Percentiles rank a stretch among this genome's conserved stretches.
Conservation (phyloP, 2,888 invertebrate genomes). For the Ophonus ardosiacus region DNA sequence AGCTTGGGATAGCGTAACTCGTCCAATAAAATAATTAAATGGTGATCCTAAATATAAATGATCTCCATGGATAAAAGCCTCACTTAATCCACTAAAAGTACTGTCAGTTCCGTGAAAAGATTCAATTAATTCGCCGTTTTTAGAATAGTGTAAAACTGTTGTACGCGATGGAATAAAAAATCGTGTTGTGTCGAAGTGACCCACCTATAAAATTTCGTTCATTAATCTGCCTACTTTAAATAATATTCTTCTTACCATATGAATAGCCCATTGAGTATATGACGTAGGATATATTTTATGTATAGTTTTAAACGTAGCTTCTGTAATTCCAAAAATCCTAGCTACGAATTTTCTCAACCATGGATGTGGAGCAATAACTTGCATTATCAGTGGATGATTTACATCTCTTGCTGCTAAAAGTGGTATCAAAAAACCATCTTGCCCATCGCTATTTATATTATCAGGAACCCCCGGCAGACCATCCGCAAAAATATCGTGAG, state of each 20-base stretch:
- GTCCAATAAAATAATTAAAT: constrained; percentile 81
- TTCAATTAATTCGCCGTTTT: constrained; percentile 85
- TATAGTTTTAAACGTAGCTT: constrained; percentile 81
- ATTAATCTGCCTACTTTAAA: background rate
- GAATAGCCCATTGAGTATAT: constrained; percentile 80
- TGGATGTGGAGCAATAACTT: constrained; percentile 81
- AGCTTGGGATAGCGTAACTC: constrained; percentile 79
- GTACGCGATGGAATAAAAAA: constrained; percentile 75
- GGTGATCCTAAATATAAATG: constrained; percentile 84
- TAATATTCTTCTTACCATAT: constrained; percentile 76
- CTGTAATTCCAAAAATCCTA: constrained; percentile 79
- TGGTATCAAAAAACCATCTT: constrained; percentile 83
- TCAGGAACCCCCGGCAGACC: constrained; percentile 88
- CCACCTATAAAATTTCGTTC: constrained; percentile 76
- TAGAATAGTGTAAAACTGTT: constrained; percentile 83
- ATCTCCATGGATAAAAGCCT: constrained; percentile 82
- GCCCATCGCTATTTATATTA: constrained; percentile 78
- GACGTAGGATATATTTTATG: constrained; percentile 83
- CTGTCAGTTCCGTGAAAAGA: constrained; percentile 82
- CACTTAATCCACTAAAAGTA: constrained; percentile 79
- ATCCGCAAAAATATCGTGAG: constrained; percentile 87
- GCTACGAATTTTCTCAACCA: constrained; percentile 81
- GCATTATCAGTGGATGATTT: constrained; percentile 78
- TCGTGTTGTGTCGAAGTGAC: constrained; percentile 79
- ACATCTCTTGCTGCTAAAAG: constrained; percentile 78